A percentile compares a stretch with the other conserved stretches of the same genome.
phyloP scores from a whole-genome alignment of 1,140 invertebrate genomes.

The Penaeus vannamei region DNA sequence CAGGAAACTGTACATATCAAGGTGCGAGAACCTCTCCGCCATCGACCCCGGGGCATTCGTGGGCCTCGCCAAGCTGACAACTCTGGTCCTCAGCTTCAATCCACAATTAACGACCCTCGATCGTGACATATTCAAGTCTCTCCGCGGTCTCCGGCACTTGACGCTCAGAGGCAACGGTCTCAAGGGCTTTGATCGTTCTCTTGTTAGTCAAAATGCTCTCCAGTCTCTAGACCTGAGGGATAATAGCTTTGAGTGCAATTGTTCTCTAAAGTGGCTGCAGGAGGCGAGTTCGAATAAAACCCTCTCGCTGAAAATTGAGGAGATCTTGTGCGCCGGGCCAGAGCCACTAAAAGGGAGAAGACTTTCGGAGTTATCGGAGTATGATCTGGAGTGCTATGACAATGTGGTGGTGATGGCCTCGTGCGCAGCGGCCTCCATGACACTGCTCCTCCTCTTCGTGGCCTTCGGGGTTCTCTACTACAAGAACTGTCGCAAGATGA shows the following conservation, averaged over 20 bases:
- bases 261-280: constrained; percentile 65
- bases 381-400: constrained; percentile 67
- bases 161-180: constrained; percentile 64
- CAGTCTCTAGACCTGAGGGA: constrained; percentile 65
- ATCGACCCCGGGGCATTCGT: constrained; percentile 62
- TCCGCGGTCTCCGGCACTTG: constrained; percentile 54
- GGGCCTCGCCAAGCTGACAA: constrained; percentile 55
- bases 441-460: constrained; percentile 57
- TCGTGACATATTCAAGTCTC: constrained; percentile 58
- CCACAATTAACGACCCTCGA: constrained; percentile 60
- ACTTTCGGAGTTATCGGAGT: constrained; percentile 62
- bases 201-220: constrained; percentile 57
- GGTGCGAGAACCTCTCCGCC: constrained; percentile 59
- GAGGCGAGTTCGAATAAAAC: constrained; percentile 61
- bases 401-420: constrained; percentile 63
- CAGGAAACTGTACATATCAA: constrained; percentile 65
- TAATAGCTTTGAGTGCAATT: constrained; percentile 66
- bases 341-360: constrained; percentile 61
- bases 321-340: constrained; percentile 60
- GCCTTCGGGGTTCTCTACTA: constrained; percentile 64
- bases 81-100: constrained; percentile 65
- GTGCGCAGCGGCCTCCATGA: constrained; percentile 62
- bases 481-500: constrained; percentile 68
- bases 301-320: constrained; percentile 65
- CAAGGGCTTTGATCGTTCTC: constrained; percentile 59